These are phyloP conservation scores for Arrhopalites spinosus DNA, from an alignment of 2,888 invertebrate species.

Conservation along the genomic window DNA sequence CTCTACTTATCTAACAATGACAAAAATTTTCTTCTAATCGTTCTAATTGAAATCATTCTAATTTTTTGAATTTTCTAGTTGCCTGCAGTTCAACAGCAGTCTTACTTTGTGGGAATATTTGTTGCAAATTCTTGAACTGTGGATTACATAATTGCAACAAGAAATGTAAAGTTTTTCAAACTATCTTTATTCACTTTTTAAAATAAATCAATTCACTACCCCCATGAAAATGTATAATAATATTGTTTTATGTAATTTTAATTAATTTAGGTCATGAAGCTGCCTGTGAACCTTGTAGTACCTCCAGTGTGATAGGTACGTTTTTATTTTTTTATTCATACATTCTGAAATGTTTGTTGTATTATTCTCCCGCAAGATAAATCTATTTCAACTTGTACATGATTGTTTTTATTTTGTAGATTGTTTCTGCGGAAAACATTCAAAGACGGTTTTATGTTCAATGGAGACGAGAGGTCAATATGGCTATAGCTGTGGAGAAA, in stretches of 20 bases:
- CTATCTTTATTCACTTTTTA: neutral
- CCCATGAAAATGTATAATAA: neutral
- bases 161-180: conserved; percentile 23
- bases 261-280: conserved; percentile 67
- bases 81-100: conserved; percentile 72
- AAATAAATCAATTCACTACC: neutral
- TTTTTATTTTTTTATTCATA: too few species aligned
- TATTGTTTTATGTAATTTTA: neutral
- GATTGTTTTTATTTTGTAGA: conserved; percentile 62
- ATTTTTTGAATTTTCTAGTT: too few species aligned
- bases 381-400: too few species aligned
- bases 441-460: conserved; percentile 69
- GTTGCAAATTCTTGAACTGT: conserved; percentile 77
- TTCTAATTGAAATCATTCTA: too few species aligned
- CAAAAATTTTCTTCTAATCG: too few species aligned
- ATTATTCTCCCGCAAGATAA: too few species aligned
- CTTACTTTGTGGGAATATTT: conserved; percentile 75
- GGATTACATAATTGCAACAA: conserved; percentile 71
- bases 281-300: conserved; percentile 71
- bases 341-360: too few species aligned
- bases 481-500: conserved; percentile 67
- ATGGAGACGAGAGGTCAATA: conserved; percentile 62
- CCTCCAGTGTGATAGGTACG: conserved; percentile 66
- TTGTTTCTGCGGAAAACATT: conserved; percentile 73
- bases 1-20: too few species aligned